phyloP scores from a whole-genome alignment of 1,140 invertebrate species.

The Panonychus citri region DNA sequence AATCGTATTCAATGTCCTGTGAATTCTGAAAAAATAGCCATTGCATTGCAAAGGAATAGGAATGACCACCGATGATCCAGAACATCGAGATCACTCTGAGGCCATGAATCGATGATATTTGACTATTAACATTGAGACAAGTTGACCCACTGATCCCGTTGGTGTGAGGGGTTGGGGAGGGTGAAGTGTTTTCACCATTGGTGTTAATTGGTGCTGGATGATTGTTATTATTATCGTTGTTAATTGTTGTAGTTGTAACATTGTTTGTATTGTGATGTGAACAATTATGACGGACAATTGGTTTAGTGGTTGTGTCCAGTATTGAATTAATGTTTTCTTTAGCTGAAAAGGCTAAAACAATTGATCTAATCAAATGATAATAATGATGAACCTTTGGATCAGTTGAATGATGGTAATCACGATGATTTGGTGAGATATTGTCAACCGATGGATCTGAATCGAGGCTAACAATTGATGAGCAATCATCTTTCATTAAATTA shows the following conservation, averaged over 20 bases:
- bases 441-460: not conserved
- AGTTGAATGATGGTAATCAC: no score
- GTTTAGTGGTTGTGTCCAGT: not conserved
- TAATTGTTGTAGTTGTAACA: no score
- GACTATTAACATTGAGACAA: not conserved
- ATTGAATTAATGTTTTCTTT: not conserved
- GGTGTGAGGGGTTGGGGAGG: no score
- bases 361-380: no score
- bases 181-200: no score
- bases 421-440: no score
- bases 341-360: not conserved
- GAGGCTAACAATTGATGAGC: not conserved
- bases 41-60: conserved; percentile 14
- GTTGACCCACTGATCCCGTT: no score
- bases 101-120: conserved; percentile 14
- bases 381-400: no score
- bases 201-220: no score
- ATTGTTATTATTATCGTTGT: no score
- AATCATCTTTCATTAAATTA: not conserved
- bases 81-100: conserved; percentile 15
- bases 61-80: conserved; percentile 17
- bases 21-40: conserved; percentile 15
- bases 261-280: no score
- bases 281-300: no score
- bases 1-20: not conserved